Evolutionary conservation across 2,888 invertebrate species (phyloP), one percentile per base, ranked within the genome.

Genomic region (Macrophya alboannulata): DNA sequence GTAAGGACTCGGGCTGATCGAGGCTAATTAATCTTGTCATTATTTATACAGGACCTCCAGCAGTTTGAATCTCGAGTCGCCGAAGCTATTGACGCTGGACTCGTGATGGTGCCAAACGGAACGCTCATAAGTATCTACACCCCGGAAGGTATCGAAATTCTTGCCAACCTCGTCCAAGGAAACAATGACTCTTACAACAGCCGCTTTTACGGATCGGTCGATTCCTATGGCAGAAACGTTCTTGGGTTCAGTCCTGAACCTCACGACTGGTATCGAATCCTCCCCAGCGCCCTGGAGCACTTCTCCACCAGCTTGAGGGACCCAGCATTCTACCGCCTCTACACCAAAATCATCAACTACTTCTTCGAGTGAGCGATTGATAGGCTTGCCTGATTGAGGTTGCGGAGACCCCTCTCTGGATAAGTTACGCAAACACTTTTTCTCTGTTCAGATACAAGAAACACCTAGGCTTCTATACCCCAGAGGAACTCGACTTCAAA

Each of bases 261-360:
- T 31, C 87, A 89, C 85, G 89, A 90, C 84, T 88, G 90, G 86
- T 88, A 89, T 87, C 87, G 94, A 86, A 91, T 95, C 9, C 91
- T 94, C 0, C 96, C 96, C 31, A 95, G 96, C 62, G 95, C 93
- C 1, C 90, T 96, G 89, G 95, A 96, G 89, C 95, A 96, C 89
- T 95, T 95, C 90, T 95, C 96, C 90, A 96, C 96, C 1, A 94
- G 95, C 17, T 91, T 95, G 48, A 95, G 96, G 84, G 96, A 96
- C 90, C 96, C 96, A 5, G 95, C 95, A 37, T 96, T 95, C 94
- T 96, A 95, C 93, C 43, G 74, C 17, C 17, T 74, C 4, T 17
- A 25, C 74, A 0, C 4, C n/a, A n/a, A 21, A 3, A 62, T 62
- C 21, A 12, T 1, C 48, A 4, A 48, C 4, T 31, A 2, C 31